These are phyloP conservation scores for Limonius californicus DNA, from an alignment of 1,140 invertebrate species.

Conservation along the genomic window DNA sequence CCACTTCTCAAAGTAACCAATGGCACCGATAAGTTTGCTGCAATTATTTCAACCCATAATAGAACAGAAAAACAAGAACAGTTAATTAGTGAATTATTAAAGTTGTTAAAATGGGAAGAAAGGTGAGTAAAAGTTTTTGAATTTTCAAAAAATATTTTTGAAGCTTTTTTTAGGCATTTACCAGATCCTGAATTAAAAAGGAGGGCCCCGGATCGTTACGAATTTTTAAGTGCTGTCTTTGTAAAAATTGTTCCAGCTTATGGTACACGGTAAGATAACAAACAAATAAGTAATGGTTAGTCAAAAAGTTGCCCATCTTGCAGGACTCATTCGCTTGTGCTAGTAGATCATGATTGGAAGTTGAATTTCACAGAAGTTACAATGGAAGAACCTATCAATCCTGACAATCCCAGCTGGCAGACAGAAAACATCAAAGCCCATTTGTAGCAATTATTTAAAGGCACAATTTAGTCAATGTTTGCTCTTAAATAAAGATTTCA, in stretches of 20 bases:
- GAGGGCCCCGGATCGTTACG: constrained; percentile 51
- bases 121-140: constrained; percentile 48
- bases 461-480: no score
- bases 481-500: no score
- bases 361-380: constrained; percentile 63
- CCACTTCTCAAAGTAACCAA: constrained; percentile 65
- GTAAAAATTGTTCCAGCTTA: constrained; percentile 58
- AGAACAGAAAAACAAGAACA: constrained; percentile 47
- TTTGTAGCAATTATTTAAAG: no score
- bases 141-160: constrained; percentile 18
- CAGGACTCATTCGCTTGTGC: constrained; percentile 65
- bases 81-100: constrained; percentile 57
- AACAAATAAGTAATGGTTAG: no score
- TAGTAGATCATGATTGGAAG: constrained; percentile 60
- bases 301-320: no score
- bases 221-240: constrained; percentile 63
- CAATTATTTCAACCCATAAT: background rate
- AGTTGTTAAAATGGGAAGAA: constrained; percentile 60
- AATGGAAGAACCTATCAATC: constrained; percentile 49
- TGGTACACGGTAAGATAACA: constrained; percentile 72
- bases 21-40: constrained; percentile 50
- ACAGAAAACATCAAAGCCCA: constrained; percentile 26
- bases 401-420: constrained; percentile 34
- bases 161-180: constrained; percentile 51
- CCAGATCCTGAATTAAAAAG: constrained; percentile 62